Conservation (phyloP, 1,140 invertebrate genomes). For the Drosophila cardini region DNA sequence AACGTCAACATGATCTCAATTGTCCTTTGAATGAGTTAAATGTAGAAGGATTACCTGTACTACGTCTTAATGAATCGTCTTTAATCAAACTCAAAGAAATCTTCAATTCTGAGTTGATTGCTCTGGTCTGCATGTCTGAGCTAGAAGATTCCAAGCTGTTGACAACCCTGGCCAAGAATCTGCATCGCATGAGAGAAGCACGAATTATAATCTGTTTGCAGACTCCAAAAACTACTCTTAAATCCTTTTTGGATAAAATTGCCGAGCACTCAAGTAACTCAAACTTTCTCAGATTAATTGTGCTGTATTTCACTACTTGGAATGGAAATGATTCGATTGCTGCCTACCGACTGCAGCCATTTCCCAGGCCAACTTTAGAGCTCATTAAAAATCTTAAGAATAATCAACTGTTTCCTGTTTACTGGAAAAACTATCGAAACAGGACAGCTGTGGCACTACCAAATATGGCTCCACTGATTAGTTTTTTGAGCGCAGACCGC, state of each 20-base stretch:
- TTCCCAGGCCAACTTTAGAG: conserved; percentile 10
- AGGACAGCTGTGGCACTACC: conserved; percentile 5
- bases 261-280: not conserved
- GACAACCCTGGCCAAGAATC: not conserved
- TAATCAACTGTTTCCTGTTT: not conserved
- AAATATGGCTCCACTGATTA: not conserved
- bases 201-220: conserved; percentile 21
- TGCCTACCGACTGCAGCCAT: conserved; percentile 25
- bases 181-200: conserved; percentile 12
- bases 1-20: not conserved
- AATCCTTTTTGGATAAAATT: not conserved
- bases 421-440: not conserved
- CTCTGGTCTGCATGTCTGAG: conserved; percentile 34
- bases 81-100: not conserved
- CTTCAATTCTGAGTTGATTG: conserved; percentile 16
- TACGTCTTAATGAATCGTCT: conserved; percentile 1
- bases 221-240: not conserved
- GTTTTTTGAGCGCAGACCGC: not conserved
- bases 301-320: not conserved
- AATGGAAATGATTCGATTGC: not conserved
- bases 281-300: conserved; percentile 13
- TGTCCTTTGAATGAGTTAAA: conserved; percentile 16
- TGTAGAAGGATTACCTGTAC: not conserved
- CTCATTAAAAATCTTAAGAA: not conserved
- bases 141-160: not conserved